Base-by-base conservation (phyloP, 37 sponge, comb jelly and placozoan genomes). In the Haliclona indistincta region DNA sequence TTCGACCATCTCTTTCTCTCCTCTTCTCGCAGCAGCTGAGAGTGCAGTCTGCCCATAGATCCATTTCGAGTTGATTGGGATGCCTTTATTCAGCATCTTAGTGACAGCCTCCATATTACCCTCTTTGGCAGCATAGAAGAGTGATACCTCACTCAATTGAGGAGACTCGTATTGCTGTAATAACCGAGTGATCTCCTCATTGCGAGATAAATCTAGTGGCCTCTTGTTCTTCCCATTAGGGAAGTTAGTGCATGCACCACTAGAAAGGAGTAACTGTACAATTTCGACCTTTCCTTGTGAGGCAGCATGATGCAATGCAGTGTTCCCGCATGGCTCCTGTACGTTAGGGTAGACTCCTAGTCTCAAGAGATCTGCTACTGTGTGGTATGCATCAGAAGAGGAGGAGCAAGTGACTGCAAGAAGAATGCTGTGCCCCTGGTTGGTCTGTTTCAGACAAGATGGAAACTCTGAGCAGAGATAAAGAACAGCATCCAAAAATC, bases 1-100 rank as follows among this genome's bases (percentile, higher is more conserved):
- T 33, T 89, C 36, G 19, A 83, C 80, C 35, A 89, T 52, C 26
- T 83, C 56, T 8, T 30, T 0, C 43, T 67, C 79, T 1, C 79
- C 84, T n/a, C 47, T 47, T 35, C 67, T 70, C 23, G 84, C 73
- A 19, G 84, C 89, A 37, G 81, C 89, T 34, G 58, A 61, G 2
- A 89, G 71, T 32, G 84, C 84, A 2, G 89, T 89, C 15, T 61
- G 78, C 30, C 89, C 89, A 54, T 81, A 63, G 5, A 83, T 41
- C 89, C 89, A 83, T 67, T 83, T 74, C 11, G 76, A 73, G 66
- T 89, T 60, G 25, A 89, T 58, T 0, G 40, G 47, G 0, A 88
- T 15, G 2, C 75, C 80, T 17, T 10, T 30, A 38, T 61, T 35
- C 17, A 84, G 47, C 1, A 79, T 68, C 13, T 78, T 44, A 47